phyloP scores from a whole-genome alignment of 1,140 invertebrate species.

The Temnothorax nylanderi region DNA sequence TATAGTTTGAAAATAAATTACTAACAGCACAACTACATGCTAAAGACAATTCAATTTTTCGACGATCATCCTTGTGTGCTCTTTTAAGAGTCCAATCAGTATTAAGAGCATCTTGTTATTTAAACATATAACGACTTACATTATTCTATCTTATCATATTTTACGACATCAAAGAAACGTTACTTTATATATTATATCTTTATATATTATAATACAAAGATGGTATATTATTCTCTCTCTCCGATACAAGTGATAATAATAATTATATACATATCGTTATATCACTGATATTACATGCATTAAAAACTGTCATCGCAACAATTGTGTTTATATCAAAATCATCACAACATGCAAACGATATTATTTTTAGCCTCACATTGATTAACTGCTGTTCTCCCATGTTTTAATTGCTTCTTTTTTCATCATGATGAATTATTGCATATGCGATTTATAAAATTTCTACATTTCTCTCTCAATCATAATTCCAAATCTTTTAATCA shows the following conservation, averaged over 20 bases:
- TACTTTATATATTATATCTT: too few relatives aligned
- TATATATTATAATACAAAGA: too few relatives aligned
- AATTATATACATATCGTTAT: not conserved
- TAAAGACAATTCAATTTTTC: too few relatives aligned
- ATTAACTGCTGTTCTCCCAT: not conserved
- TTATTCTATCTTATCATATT: too few relatives aligned
- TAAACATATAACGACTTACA: too few relatives aligned
- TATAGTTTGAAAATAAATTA: too few relatives aligned
- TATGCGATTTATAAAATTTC: not conserved
- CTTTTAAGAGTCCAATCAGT: too few relatives aligned
- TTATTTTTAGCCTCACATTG: not conserved
- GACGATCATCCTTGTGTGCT: too few relatives aligned
- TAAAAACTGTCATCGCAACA: not conserved
- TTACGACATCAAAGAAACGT: too few relatives aligned
- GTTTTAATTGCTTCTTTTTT: not conserved
- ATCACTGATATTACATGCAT: not conserved
- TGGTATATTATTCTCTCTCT: too few relatives aligned
- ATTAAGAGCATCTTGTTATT: too few relatives aligned
- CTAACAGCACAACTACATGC: too few relatives aligned
- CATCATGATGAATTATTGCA: not conserved
- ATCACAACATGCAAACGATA: not conserved
- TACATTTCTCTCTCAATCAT: not conserved
- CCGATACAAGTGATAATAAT: not conserved
- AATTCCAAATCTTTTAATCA: not conserved
- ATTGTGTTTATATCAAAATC: not conserved